Evolutionary conservation across 2,888 invertebrate genomes (phyloP), one percentile per base, ranked within the genome.

Genomic region (Drosophila monieri): DNA sequence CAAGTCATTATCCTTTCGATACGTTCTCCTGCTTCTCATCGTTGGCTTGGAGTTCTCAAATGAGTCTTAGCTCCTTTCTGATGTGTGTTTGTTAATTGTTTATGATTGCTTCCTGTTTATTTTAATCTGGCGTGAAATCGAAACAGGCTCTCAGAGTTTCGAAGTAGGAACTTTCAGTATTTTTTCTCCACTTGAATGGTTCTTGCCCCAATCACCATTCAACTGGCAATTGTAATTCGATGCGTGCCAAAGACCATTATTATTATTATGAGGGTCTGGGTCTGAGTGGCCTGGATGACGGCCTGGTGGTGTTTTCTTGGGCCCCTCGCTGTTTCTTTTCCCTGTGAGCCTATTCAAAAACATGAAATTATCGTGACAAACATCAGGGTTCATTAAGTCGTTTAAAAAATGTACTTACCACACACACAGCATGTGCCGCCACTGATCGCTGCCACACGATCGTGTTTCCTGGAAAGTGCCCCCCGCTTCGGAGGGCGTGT

Each of bases 291-390:
- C 10, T 14, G 67, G 5, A 9, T 51, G 21, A 8, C 9, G 8
- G 32, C 18, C 30, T 39, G 21, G 39, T 37, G 27, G 21, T 54
- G 30, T 57, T 14, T 27, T 9, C 6, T 43, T 52, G n/a, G 41
- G 60, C 53, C 27, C 51, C 51, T 25, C 47, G 35, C 21, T 41
- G n/a, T 44, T 48, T 47, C 18, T 12, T 35, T 10, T 15, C 57
- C 49, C 76, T 76, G 76, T 15, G 49, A 25, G 69, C 76, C 72
- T 74, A 66, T 47, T 77, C 15, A 41, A 78, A 83, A 76, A 77
- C 85, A 75, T 76, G 77, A 83, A 85, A 85, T 84, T 77, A 84
- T 84, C 80, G 83, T 83, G 84, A 80, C 83, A 76, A 80, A 72
- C 69, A 83, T 78, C 75, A 51, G 55, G 60, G 55, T 58, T 73